These are phyloP conservation scores for Paramisgurnus dabryanus DNA, from an alignment of 2,113 vertebrate species.

Conservation along the genomic window DNA sequence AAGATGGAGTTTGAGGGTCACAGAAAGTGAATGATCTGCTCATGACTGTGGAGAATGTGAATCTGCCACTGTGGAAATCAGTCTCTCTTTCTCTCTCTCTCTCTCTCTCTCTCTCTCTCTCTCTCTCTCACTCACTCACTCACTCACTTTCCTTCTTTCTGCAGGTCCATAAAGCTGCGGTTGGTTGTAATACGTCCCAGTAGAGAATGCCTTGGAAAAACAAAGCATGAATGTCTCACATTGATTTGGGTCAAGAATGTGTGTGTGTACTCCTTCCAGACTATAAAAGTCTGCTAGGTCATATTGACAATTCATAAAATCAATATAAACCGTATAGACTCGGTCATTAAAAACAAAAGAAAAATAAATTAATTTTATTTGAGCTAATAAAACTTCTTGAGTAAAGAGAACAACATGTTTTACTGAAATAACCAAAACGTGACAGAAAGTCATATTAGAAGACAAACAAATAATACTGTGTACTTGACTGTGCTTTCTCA, in stretches of 20 bases:
- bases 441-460: constrained; percentile 3
- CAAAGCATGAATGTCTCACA: constrained; percentile 80
- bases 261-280: constrained; percentile 48
- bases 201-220: constrained; percentile 78
- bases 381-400: constrained; percentile 6
- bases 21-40: constrained; percentile 46
- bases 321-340: neutral
- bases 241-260: constrained; percentile 72
- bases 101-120: neutral
- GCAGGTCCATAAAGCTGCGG: constrained; percentile 77
- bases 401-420: constrained; percentile 13
- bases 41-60: constrained; percentile 57
- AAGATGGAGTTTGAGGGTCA: constrained; percentile 51
- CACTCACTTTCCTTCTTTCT: constrained; percentile 36
- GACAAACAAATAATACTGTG: constrained; percentile 9
- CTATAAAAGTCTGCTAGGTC: neutral
- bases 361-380: constrained; percentile 22
- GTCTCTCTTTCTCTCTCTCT: constrained; percentile 25
- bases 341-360: neutral
- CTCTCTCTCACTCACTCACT: neutral
- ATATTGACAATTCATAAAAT: constrained; percentile 9
- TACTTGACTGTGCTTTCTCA: neutral
- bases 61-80: constrained; percentile 54
- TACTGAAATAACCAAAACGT: constrained; percentile 9
- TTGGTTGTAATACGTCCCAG: constrained; percentile 77